A percentile compares a stretch with the other conserved stretches of the same genome.
Conservation (phyloP, 2,888 invertebrate species). For the Mimas tiliae region DNA sequence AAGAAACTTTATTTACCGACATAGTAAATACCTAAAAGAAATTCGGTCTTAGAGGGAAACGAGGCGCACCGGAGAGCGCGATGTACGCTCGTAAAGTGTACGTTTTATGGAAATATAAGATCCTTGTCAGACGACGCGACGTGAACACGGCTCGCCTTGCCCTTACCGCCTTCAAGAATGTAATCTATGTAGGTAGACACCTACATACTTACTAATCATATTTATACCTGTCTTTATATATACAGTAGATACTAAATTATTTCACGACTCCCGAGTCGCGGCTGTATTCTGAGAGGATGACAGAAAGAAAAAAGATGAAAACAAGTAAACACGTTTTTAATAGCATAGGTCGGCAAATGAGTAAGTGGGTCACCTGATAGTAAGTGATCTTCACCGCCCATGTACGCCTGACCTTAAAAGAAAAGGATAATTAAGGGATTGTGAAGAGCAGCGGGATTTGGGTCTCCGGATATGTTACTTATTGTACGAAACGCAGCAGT, state of each 20-base stretch:
- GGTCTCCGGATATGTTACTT: too few species aligned
- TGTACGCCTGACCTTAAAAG: too few species aligned
- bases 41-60: slow-evolving; percentile 33
- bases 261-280: background rate
- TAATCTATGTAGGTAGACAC: slow-evolving; percentile 47
- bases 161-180: slow-evolving; percentile 53
- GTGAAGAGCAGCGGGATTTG: too few species aligned
- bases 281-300: background rate
- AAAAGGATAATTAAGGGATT: too few species aligned
- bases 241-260: background rate
- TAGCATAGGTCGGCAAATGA: too few species aligned
- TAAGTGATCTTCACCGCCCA: too few species aligned
- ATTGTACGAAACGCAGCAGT: too few species aligned
- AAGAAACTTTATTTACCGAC: background rate
- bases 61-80: slow-evolving; percentile 38
- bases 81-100: slow-evolving; percentile 69
- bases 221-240: background rate
- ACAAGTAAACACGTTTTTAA: too few species aligned
- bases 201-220: slow-evolving; percentile 20
- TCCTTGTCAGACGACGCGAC: slow-evolving; percentile 66
- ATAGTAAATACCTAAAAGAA: slow-evolving; percentile 19
- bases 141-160: slow-evolving; percentile 53
- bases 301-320: background rate
- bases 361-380: too few species aligned
- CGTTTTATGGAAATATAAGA: slow-evolving; percentile 79